These are phyloP conservation scores for Euborellia annulipes DNA, from an alignment of 1,140 invertebrate genomes.

Conservation along the genomic window DNA sequence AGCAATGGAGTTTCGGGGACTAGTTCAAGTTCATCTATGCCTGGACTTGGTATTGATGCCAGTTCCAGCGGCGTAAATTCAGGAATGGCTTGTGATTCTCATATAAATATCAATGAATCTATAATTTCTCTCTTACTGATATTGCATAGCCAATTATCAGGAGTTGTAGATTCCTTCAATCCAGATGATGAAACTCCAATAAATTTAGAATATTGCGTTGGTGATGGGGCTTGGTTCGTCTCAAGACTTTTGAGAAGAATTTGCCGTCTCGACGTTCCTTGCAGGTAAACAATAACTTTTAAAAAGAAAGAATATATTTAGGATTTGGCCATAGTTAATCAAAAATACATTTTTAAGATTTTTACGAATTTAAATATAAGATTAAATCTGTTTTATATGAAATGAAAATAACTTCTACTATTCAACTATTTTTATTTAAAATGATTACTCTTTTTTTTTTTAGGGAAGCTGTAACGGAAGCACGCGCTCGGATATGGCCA, in stretches of 20 bases:
- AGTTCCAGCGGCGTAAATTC: slow-evolving; percentile 1
- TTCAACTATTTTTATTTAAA: too few species aligned
- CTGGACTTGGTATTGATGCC: slow-evolving; percentile 17
- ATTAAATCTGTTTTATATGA: too few species aligned
- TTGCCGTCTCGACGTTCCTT: slow-evolving; percentile 47
- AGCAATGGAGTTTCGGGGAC: too few species aligned
- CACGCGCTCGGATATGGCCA: slow-evolving; percentile 57
- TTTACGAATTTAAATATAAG: too few species aligned
- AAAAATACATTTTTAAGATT: too few species aligned
- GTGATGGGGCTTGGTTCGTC: slow-evolving; percentile 79
- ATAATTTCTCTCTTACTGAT: slow-evolving; percentile 82
- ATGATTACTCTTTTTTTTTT: slow-evolving; percentile 17
- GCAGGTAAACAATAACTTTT: slow-evolving; percentile 20
- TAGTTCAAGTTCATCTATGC: too few species aligned
- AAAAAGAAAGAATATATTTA: too few species aligned
- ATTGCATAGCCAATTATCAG: slow-evolving; percentile 81
- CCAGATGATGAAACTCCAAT: slow-evolving; percentile 26
- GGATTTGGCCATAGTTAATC: too few species aligned
- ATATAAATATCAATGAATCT: slow-evolving; percentile 65
- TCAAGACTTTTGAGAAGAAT: slow-evolving; percentile 58
- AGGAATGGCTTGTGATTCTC: slow-evolving; percentile 10
- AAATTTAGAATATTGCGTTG: slow-evolving; percentile 38
- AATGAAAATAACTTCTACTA: too few species aligned
- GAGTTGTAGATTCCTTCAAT: slow-evolving; percentile 60
- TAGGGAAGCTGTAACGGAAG: slow-evolving; percentile 44